A percentile compares a stretch with the other conserved stretches of the same genome.
Conservation (phyloP, 1,140 invertebrate genomes). For the Apis cerana region DNA sequence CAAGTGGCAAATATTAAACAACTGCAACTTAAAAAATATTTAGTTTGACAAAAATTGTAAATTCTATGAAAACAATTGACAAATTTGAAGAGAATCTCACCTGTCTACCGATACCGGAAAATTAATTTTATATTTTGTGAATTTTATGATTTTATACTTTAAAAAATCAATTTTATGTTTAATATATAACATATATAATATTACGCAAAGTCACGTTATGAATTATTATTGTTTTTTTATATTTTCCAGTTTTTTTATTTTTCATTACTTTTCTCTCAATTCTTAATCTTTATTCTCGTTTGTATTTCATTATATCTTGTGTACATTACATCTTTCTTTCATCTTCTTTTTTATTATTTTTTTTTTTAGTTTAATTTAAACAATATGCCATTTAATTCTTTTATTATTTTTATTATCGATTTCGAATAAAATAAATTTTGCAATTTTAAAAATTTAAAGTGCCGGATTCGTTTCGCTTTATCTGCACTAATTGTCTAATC, state of each 20-base stretch:
- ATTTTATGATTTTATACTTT: constrained; percentile 13
- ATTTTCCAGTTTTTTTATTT: background rate
- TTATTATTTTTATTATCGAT: constrained; percentile 62
- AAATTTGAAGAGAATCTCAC: constrained; percentile 14
- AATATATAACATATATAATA: constrained; percentile 10
- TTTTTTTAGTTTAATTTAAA: background rate
- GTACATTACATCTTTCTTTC: background rate
- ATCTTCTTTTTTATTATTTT: background rate
- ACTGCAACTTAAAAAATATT: constrained; percentile 32
- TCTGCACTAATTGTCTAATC: constrained; percentile 55
- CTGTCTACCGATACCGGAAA: background rate
- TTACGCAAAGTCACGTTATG: background rate
- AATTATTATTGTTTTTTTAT: background rate
- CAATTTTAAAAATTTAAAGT: constrained; percentile 55
- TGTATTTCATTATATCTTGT: no score
- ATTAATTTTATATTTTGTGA: constrained; percentile 29
- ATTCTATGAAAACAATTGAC: background rate
- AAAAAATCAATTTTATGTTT: constrained; percentile 43
- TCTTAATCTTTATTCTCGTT: background rate
- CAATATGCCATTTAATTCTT: constrained; percentile 10
- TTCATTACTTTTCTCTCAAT: background rate
- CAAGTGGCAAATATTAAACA: constrained; percentile 43
- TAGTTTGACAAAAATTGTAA: constrained; percentile 24
- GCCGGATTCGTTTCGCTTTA: constrained; percentile 61
- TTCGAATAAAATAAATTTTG: constrained; percentile 59